Evolutionary conservation across 2,888 invertebrate species (phyloP).

Genomic region (Troides oblongomaculatus): DNA sequence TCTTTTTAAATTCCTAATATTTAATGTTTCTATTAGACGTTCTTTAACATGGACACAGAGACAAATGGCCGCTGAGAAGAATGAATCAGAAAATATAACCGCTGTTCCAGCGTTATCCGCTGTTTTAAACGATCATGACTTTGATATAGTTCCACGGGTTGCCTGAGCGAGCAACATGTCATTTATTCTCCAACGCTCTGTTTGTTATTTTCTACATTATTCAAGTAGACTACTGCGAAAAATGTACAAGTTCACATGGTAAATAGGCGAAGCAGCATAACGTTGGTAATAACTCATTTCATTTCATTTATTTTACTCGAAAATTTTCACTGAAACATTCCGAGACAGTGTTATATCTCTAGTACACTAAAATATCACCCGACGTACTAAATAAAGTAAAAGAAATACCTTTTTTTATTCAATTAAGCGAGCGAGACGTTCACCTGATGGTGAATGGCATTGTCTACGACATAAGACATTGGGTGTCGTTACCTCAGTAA

Average conservation of each 20-base stretch:
- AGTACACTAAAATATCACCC: too few species aligned
- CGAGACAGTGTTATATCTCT: too few species aligned
- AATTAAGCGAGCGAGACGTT: too few species aligned
- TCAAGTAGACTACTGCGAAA: not conserved
- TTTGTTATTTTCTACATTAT: not conserved
- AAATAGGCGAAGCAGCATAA: not conserved
- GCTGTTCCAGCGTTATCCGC: not conserved
- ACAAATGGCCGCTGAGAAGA: not conserved
- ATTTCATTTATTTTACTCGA: too few species aligned
- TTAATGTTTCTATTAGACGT: not conserved
- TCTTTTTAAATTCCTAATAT: too few species aligned
- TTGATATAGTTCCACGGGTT: not conserved
- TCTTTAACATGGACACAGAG: not conserved
- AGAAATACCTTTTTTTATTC: too few species aligned
- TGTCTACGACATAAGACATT: too few species aligned
- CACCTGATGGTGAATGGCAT: too few species aligned
- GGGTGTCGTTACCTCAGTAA: too few species aligned
- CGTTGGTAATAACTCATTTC: not conserved
- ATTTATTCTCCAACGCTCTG: not conserved
- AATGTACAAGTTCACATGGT: not conserved
- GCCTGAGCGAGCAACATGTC: not conserved
- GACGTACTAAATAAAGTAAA: too few species aligned
- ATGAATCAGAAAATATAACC: not conserved
- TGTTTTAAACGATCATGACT: not conserved
- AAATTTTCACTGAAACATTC: too few species aligned